phyloP scores from a whole-genome alignment of 2,113 vertebrate genomes.

The Ptychochromis oligacanthus region DNA sequence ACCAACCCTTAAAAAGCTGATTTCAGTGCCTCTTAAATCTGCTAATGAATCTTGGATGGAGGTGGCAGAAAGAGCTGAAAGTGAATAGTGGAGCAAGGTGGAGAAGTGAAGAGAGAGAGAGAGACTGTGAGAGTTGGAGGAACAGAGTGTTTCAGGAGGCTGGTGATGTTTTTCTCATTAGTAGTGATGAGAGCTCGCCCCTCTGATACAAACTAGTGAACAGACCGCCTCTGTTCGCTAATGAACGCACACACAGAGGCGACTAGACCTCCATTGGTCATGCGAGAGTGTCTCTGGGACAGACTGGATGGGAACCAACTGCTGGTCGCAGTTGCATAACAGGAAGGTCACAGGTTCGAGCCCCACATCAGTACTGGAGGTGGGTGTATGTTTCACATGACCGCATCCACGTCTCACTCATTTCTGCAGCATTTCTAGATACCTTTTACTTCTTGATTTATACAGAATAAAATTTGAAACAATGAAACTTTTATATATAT shows the following conservation, averaged over 20 bases:
- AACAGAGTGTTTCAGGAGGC: slow-evolving; percentile 51
- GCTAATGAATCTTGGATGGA: neutral
- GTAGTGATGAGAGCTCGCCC: slow-evolving; percentile 61
- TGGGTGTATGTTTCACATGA: neutral
- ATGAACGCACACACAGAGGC: slow-evolving; percentile 61
- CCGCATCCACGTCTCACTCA: no score
- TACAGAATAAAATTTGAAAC: no score
- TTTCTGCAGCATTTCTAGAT: neutral
- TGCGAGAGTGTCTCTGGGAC: slow-evolving; percentile 26
- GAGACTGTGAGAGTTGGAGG: slow-evolving; percentile 35
- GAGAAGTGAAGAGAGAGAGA: neutral
- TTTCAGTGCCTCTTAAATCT: neutral
- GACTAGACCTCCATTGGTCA: slow-evolving; percentile 60
- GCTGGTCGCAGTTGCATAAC: slow-evolving; percentile 42
- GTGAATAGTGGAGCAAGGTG: neutral
- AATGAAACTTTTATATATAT: fast-evolving
- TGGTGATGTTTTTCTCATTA: slow-evolving; percentile 70
- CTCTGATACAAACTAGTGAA: slow-evolving; percentile 51
- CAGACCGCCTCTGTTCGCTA: slow-evolving; percentile 76
- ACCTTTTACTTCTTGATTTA: fast-evolving
- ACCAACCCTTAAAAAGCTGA: neutral
- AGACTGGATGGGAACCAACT: slow-evolving; percentile 59
- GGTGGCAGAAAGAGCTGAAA: neutral
- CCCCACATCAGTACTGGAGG: neutral
- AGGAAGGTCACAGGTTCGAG: slow-evolving; percentile 64